These are phyloP conservation scores for Knipowitschia caucasica DNA, from an alignment of 2,797 vertebrate species.

Conservation along the genomic window DNA sequence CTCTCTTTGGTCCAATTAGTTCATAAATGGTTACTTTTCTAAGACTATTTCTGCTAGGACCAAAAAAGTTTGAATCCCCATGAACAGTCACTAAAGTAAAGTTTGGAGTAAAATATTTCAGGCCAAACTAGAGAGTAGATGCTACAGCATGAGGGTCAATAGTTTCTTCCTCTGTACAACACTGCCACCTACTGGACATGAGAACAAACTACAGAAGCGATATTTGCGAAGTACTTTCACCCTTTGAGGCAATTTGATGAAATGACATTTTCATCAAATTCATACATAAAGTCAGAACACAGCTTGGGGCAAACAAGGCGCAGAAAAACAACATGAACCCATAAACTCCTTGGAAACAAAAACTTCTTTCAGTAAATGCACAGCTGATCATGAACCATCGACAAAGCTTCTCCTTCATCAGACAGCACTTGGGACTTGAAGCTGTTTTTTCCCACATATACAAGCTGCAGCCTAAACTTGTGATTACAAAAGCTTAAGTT, in stretches of 20 bases:
- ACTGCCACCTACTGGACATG: slow-evolving; percentile 37
- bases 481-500: background rate
- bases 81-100: too few species aligned
- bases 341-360: too few species aligned
- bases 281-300: slow-evolving; percentile 9
- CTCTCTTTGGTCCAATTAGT: too few species aligned
- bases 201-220: slow-evolving; percentile 7
- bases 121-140: too few species aligned
- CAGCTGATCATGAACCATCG: slow-evolving; percentile 12
- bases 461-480: background rate
- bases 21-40: too few species aligned
- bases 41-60: too few species aligned
- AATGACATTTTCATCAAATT: slow-evolving; percentile 21
- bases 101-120: too few species aligned
- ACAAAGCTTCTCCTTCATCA: background rate
- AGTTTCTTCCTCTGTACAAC: slow-evolving; percentile 1
- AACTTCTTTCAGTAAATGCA: slow-evolving; percentile 6
- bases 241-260: slow-evolving; percentile 16
- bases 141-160: background rate
- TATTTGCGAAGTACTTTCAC: background rate
- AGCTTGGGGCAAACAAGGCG: background rate
- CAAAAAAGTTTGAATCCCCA: too few species aligned
- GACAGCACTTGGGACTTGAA: background rate
- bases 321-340: background rate
- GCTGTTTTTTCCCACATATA: background rate